phyloP scores from a whole-genome alignment of 2,797 vertebrate species.

The Phaenicophaeus curvirostris region DNA sequence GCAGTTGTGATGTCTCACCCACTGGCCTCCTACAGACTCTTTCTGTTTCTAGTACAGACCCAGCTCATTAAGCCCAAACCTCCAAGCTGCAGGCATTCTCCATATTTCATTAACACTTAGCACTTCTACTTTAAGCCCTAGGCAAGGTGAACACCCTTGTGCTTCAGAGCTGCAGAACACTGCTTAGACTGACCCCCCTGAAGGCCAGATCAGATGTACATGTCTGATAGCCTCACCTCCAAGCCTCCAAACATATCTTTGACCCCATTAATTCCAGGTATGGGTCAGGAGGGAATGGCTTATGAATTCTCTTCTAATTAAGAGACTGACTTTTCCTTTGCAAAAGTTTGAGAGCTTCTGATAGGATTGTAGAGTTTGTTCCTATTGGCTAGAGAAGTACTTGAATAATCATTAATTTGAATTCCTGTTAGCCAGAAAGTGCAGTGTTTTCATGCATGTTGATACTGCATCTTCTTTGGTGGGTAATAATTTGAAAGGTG shows the following conservation, averaged over 20 bases:
- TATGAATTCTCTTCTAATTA: background rate
- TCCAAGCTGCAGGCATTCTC: background rate
- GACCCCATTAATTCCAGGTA: background rate
- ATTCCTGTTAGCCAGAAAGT: background rate
- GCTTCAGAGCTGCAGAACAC: background rate
- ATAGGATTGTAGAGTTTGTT: background rate
- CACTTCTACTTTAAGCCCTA: background rate
- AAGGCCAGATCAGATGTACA: background rate
- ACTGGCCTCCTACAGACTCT: background rate
- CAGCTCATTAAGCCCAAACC: background rate
- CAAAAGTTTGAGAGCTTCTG: background rate
- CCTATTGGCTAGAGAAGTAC: background rate
- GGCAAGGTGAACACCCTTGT: background rate
- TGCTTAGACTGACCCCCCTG: background rate
- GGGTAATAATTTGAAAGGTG: background rate
- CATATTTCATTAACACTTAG: fast-evolving
- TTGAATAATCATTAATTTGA: background rate
- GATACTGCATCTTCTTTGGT: background rate
- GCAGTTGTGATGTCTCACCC: background rate
- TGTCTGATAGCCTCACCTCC: background rate
- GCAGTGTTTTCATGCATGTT: background rate
- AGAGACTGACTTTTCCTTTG: background rate
- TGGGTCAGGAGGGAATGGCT: background rate
- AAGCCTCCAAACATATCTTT: background rate
- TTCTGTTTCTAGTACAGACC: background rate